A percentile compares a stretch with the other conserved stretches of the same genome.
Evolutionary conservation across 2,888 invertebrate genomes (phyloP).

Genomic region (Melanchra persicariae): DNA sequence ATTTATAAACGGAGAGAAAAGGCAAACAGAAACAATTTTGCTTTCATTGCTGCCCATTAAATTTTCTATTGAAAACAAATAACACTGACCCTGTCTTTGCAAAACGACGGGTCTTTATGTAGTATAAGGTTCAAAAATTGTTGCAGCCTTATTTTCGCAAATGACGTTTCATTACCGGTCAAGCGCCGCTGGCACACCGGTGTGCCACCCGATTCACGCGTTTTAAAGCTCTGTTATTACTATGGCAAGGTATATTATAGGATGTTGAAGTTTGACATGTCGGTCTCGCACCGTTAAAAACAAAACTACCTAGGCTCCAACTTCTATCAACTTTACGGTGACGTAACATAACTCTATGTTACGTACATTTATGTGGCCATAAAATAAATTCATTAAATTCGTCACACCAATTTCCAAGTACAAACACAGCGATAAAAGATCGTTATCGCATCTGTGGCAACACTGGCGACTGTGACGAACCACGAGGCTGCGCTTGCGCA

Average conservation of each 20-base stretch:
- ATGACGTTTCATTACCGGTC: too few species aligned
- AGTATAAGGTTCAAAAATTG: too few species aligned
- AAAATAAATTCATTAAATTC: constrained; percentile 43
- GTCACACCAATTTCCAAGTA: constrained; percentile 52
- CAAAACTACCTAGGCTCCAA: background rate
- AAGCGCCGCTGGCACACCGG: too few species aligned
- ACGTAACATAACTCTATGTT: background rate
- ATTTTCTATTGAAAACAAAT: background rate
- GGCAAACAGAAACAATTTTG: background rate
- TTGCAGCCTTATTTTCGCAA: too few species aligned
- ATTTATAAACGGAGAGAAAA: background rate
- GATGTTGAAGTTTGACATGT: too few species aligned
- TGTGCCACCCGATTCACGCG: too few species aligned
- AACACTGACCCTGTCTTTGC: background rate
- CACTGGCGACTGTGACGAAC: constrained; percentile 40
- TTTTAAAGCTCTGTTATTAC: too few species aligned
- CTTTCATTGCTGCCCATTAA: background rate
- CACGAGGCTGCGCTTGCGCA: constrained; percentile 45
- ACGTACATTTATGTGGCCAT: background rate
- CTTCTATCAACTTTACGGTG: constrained; percentile 4
- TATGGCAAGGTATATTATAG: too few species aligned
- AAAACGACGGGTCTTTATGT: too few species aligned
- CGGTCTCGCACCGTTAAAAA: too few species aligned
- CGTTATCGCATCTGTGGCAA: constrained; percentile 58
- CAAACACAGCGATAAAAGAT: constrained; percentile 38